Conservation (phyloP, 2,797 vertebrate species). For the Sebastes baramenuke region DNA sequence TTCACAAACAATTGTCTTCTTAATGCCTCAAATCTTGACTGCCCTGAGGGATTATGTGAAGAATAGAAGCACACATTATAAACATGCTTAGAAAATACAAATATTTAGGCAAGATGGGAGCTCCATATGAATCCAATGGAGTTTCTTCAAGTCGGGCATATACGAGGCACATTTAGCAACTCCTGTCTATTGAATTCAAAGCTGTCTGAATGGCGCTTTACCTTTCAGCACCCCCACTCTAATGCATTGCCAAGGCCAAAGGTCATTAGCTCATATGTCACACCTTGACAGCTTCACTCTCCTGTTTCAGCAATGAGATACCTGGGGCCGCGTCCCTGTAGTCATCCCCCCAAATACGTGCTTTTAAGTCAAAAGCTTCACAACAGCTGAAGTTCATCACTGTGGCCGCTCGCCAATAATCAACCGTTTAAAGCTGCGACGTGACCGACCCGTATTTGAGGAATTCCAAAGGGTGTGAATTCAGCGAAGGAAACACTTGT, state of each 20-base stretch:
- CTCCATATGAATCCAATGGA: background rate
- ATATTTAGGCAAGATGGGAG: constrained; percentile 13
- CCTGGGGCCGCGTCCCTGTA: constrained; percentile 59
- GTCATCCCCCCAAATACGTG: constrained; percentile 40
- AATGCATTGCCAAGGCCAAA: constrained; percentile 48
- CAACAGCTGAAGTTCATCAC: background rate
- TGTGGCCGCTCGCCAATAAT: background rate
- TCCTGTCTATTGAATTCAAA: constrained; percentile 27
- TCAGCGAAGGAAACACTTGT: constrained; percentile 2
- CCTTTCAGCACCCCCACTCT: constrained; percentile 26
- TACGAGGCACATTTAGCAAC: background rate
- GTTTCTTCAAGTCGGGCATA: background rate
- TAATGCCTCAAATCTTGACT: constrained; percentile 53
- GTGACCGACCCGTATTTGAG: background rate
- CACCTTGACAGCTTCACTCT: constrained; percentile 74
- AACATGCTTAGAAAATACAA: background rate
- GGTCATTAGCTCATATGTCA: constrained; percentile 72
- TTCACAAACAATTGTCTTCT: constrained; percentile 63
- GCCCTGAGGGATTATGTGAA: constrained; percentile 46
- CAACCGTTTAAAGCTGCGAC: constrained; percentile 11
- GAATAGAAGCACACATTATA: constrained; percentile 16
- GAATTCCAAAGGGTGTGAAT: constrained; percentile 12
- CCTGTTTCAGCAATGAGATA: constrained; percentile 79
- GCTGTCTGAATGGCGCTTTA: constrained; percentile 39
- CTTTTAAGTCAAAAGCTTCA: constrained; percentile 40